Conservation (phyloP, 2,113 vertebrate genomes). For the Alexandromys fortis region DNA sequence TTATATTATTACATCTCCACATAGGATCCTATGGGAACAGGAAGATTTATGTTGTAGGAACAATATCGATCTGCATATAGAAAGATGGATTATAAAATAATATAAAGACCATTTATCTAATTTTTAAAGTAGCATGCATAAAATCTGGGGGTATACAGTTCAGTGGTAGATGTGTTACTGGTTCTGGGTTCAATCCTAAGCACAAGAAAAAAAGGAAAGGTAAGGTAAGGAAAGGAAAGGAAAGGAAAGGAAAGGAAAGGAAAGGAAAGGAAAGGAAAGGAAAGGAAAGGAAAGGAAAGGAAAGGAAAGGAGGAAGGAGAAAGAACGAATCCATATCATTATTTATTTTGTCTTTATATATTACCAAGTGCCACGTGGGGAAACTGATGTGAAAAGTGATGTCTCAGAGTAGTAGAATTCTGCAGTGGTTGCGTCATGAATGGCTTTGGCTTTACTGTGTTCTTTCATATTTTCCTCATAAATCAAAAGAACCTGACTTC, state of each 20-base stretch:
- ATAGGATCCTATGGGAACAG: not conserved
- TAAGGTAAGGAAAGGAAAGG: not conserved
- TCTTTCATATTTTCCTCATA: not conserved
- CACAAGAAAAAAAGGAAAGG: no score
- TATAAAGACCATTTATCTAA: not conserved
- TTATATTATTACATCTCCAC: not conserved
- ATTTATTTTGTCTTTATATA: not conserved
- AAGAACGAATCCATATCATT: not conserved
- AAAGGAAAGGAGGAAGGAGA: no score
- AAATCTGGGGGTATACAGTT: not conserved
- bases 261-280: not conserved
- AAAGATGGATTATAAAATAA: constrained; percentile 22
- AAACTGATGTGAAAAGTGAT: not conserved
- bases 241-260: no score
- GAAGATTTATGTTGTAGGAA: not conserved
- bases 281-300: not conserved
- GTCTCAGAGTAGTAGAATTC: not conserved
- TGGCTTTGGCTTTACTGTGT: not conserved
- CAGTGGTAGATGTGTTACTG: not conserved
- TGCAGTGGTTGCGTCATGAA: not conserved
- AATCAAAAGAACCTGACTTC: not conserved
- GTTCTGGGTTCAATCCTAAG: not conserved
- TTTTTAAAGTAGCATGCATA: not conserved
- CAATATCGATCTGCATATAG: not conserved
- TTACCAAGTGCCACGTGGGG: not conserved